Evolutionary conservation across 1,140 invertebrate genomes (phyloP).

Genomic region (Antheraea pernyi): DNA sequence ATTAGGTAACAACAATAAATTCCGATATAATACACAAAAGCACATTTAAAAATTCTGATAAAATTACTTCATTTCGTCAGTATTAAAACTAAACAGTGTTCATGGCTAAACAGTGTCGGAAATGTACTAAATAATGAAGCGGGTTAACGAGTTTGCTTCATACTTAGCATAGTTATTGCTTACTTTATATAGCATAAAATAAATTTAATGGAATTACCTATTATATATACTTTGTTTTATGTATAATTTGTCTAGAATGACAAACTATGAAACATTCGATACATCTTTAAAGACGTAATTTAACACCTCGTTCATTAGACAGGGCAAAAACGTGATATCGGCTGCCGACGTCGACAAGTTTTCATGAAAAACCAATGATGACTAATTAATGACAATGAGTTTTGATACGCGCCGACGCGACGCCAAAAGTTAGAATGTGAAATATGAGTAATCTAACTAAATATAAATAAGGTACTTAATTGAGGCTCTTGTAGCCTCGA

Average conservation of each 20-base stretch:
- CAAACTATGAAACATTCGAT: neutral
- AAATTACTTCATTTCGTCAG: too few relatives aligned
- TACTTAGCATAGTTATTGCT: neutral
- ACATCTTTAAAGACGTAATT: neutral
- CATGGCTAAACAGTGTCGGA: neutral
- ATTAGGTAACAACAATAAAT: too few relatives aligned
- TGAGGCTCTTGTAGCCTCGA: too few relatives aligned
- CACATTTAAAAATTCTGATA: too few relatives aligned
- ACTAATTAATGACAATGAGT: neutral
- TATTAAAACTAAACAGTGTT: neutral
- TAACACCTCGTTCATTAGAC: neutral
- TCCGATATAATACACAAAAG: too few relatives aligned
- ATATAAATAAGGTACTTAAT: neutral
- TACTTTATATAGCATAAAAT: neutral
- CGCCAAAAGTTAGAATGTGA: neutral
- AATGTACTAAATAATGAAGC: conserved; percentile 1
- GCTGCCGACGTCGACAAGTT: neutral
- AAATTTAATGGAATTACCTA: neutral
- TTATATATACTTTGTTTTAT: neutral
- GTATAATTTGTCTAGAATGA: neutral
- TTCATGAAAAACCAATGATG: neutral
- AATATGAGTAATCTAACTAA: conserved; percentile 2
- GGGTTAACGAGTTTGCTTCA: neutral
- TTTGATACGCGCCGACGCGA: neutral
- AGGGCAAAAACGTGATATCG: neutral